These are phyloP conservation scores for Trichechus manatus DNA, from an alignment of 2,113 vertebrate genomes.

Conservation along the genomic window DNA sequence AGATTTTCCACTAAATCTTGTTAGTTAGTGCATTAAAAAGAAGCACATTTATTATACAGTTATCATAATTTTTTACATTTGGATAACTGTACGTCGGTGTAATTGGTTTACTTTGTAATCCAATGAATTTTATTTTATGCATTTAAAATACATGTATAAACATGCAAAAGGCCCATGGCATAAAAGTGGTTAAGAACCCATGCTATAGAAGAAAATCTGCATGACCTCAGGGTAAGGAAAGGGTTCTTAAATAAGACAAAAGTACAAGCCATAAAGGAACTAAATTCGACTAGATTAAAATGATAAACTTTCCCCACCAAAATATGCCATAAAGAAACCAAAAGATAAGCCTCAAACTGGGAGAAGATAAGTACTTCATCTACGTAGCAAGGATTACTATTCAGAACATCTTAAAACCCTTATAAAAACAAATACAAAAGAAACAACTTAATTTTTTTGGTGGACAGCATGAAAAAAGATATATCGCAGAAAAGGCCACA, in stretches of 20 bases:
- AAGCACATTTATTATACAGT: not conserved
- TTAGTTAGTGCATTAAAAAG: not conserved
- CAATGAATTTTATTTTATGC: not conserved
- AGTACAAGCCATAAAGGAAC: not conserved
- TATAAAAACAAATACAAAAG: not conserved
- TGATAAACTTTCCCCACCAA: not conserved
- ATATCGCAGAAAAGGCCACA: not conserved
- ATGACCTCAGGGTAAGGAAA: not conserved
- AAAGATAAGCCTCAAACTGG: not conserved
- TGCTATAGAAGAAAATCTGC: not conserved
- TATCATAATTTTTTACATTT: not conserved
- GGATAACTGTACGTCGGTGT: not conserved
- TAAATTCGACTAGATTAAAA: slow-evolving; percentile 18
- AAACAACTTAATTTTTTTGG: not conserved
- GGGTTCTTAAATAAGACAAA: slow-evolving; percentile 21
- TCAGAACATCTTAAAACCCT: not conserved
- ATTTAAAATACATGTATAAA: slow-evolving; percentile 1
- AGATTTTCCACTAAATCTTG: not conserved
- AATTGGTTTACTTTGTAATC: slow-evolving; percentile 23
- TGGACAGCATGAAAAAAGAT: not conserved
- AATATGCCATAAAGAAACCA: not conserved
- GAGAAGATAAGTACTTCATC: not conserved
- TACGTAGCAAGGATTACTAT: slow-evolving; percentile 21
- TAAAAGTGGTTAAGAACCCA: not conserved
- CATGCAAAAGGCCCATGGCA: not conserved